These are phyloP conservation scores for Cyclina sinensis DNA, from an alignment of 1,140 invertebrate genomes.

Conservation along the genomic window DNA sequence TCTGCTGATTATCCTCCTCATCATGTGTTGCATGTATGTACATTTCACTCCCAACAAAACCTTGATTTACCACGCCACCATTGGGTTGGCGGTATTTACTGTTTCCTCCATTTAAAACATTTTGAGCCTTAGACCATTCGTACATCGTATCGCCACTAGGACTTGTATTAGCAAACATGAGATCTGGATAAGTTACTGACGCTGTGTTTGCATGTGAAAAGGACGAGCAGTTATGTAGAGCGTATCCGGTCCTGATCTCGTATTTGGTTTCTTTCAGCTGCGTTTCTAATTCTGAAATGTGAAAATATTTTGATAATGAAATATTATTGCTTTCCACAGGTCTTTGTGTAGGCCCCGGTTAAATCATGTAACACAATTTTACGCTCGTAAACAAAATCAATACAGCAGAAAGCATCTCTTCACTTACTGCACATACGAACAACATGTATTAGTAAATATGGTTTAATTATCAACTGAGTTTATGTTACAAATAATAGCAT, in stretches of 20 bases:
- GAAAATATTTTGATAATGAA: too few species aligned
- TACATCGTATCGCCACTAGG: conserved; percentile 50
- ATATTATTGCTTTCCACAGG: too few species aligned
- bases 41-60: conserved; percentile 44
- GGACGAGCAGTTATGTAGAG: background rate
- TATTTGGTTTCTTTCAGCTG: conserved; percentile 38
- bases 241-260: conserved; percentile 34
- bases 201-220: conserved; percentile 16
- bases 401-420: too few species aligned
- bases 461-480: too few species aligned
- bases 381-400: too few species aligned
- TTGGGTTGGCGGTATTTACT: background rate
- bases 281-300: conserved; percentile 43
- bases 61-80: conserved; percentile 53
- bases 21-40: conserved; percentile 44
- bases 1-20: conserved; percentile 28
- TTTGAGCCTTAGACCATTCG: conserved; percentile 42
- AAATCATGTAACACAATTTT: too few species aligned
- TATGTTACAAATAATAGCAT: too few species aligned
- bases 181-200: background rate
- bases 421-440: too few species aligned
- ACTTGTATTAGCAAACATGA: conserved; percentile 26
- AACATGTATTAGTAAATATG: too few species aligned
- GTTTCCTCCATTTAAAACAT: conserved; percentile 19
- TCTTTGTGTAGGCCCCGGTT: too few species aligned